These are phyloP conservation scores for Gymnosoma rotundatum DNA, from an alignment of 2,888 invertebrate species.

Conservation along the genomic window DNA sequence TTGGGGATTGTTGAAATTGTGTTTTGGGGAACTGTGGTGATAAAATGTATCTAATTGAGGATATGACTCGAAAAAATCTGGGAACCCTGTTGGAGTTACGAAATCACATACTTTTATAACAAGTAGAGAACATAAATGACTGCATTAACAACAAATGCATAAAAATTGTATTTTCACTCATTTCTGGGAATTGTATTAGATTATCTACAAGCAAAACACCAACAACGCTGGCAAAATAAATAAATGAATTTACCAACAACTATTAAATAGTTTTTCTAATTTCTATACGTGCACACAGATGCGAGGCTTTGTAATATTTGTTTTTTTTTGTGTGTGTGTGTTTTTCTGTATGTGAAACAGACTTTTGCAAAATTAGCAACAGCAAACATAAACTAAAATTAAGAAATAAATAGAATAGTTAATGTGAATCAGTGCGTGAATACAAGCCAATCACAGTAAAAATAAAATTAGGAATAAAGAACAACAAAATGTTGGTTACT, in stretches of 20 bases:
- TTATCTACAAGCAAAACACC: slow-evolving; percentile 30
- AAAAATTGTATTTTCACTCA: slow-evolving; percentile 29
- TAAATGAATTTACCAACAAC: slow-evolving; percentile 42
- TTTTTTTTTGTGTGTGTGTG: background rate
- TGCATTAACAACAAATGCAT: background rate
- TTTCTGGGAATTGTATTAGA: slow-evolving; percentile 17
- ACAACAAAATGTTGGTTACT: no score
- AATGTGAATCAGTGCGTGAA: no score
- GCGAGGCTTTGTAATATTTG: background rate
- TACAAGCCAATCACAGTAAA: no score
- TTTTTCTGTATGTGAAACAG: background rate
- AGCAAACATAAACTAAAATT: slow-evolving; percentile 54
- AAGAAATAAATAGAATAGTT: slow-evolving; percentile 56
- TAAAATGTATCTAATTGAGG: no score
- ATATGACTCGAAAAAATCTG: no score
- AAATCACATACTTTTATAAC: slow-evolving; percentile 32
- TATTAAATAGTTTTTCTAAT: slow-evolving; percentile 30
- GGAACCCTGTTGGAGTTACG: no score
- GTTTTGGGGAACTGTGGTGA: no score
- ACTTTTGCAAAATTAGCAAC: slow-evolving; percentile 56
- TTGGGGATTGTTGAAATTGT: no score
- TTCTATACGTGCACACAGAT: background rate
- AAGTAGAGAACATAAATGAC: background rate
- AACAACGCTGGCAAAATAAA: background rate
- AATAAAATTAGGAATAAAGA: no score